Evolutionary conservation across 2,888 invertebrate genomes (phyloP).

Genomic region (Rotaria socialis): DNA sequence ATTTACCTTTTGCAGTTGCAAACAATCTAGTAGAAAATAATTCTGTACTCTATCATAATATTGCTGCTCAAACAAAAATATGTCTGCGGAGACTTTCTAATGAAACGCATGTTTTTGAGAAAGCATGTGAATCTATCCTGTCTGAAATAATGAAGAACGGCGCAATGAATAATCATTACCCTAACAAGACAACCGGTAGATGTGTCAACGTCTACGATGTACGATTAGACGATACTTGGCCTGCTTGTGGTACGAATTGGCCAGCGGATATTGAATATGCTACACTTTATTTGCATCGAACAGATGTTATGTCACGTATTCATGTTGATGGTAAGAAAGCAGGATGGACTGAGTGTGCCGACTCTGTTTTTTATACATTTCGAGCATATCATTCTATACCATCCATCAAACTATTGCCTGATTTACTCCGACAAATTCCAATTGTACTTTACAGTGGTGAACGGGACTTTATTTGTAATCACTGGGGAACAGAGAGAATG

Average conservation of each 20-base stretch:
- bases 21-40: not conserved
- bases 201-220: not conserved
- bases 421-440: constrained; percentile 14
- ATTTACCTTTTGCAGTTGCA: constrained; percentile 6
- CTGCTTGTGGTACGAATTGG: not conserved
- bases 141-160: not conserved
- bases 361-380: not conserved
- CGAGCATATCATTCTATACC: not conserved
- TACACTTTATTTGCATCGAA: not conserved
- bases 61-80: not conserved
- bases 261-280: not conserved
- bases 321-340: not conserved
- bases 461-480: not conserved
- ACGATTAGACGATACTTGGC: not conserved
- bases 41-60: not conserved
- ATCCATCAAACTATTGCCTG: not conserved
- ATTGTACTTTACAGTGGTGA: not conserved
- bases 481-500: not conserved
- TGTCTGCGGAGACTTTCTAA: not conserved
- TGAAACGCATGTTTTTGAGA: not conserved
- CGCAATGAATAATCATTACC: not conserved
- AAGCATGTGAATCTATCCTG: not conserved
- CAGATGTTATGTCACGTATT: not conserved
- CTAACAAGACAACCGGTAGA: not conserved
- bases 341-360: not conserved